Conservation (phyloP, 2,797 vertebrate genomes). For the Galago senegalensis region DNA sequence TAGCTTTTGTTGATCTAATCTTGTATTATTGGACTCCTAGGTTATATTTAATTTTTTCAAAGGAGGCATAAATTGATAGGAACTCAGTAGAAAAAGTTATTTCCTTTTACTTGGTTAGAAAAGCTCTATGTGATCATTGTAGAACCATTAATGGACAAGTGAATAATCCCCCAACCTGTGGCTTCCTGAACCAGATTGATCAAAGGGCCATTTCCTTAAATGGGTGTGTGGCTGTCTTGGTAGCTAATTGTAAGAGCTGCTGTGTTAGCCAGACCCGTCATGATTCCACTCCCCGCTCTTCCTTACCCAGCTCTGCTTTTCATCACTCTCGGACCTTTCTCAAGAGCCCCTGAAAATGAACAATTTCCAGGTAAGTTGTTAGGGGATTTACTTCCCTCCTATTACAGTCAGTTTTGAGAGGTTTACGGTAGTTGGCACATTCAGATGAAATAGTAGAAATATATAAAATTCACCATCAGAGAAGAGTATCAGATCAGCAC, state of each 20-base stretch:
- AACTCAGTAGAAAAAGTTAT: neutral
- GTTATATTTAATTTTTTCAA: neutral
- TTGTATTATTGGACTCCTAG: neutral
- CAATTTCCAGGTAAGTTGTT: conserved; percentile 36
- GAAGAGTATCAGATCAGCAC: neutral
- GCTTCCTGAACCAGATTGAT: neutral
- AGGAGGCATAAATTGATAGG: neutral
- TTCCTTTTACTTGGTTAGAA: neutral
- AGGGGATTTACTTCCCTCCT: neutral
- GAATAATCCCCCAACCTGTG: neutral
- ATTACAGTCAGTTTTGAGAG: neutral
- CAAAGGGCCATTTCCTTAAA: neutral
- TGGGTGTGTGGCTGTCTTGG: neutral
- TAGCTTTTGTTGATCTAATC: neutral
- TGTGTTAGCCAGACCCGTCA: neutral
- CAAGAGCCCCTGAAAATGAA: conserved; percentile 38
- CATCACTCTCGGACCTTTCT: neutral
- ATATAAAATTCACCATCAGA: neutral
- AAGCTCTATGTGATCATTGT: neutral
- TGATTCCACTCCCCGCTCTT: neutral
- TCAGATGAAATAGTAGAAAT: neutral
- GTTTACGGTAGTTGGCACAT: neutral
- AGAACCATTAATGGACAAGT: neutral
- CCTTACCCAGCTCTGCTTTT: conserved; percentile 9
- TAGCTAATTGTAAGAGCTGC: neutral